These are phyloP conservation scores for Lypha dubia DNA, from an alignment of 2,888 invertebrate genomes.

Conservation along the genomic window DNA sequence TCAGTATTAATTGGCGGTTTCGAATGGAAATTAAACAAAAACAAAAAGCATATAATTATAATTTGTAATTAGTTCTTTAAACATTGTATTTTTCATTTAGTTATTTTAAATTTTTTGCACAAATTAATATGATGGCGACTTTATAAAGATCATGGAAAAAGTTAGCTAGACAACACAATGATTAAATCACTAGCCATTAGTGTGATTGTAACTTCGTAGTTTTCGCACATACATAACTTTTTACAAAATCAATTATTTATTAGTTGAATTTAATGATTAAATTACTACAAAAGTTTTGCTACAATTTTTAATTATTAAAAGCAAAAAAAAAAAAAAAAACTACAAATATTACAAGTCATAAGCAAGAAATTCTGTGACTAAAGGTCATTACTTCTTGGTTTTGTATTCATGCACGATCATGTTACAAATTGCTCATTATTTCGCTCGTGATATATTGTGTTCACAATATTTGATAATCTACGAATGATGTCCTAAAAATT, in stretches of 20 bases:
- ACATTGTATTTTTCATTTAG: background rate
- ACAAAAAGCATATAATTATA: slow-evolving; percentile 3
- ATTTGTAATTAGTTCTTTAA: slow-evolving; percentile 38
- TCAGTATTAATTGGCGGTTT: background rate
- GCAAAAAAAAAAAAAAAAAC: too few species aligned
- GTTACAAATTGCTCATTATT: too few species aligned
- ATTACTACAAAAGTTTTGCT: too few species aligned
- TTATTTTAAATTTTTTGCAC: background rate
- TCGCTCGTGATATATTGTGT: too few species aligned
- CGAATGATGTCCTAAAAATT: too few species aligned
- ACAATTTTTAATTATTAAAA: too few species aligned
- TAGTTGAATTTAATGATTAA: background rate
- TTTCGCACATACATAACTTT: background rate
- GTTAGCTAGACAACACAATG: background rate
- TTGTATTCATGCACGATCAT: too few species aligned
- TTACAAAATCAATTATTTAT: slow-evolving; percentile 11
- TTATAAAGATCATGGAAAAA: slow-evolving; percentile 29
- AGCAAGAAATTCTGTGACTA: too few species aligned
- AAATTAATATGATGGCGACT: background rate
- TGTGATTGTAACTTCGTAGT: background rate
- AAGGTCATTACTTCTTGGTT: too few species aligned
- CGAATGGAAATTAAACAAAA: slow-evolving; percentile 17
- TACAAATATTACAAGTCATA: too few species aligned
- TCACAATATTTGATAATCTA: too few species aligned
- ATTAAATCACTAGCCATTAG: background rate